Evolutionary conservation across 2,888 invertebrate genomes (phyloP), one percentile per base, ranked within the genome.

Genomic region (Perizoma flavofasciatum): DNA sequence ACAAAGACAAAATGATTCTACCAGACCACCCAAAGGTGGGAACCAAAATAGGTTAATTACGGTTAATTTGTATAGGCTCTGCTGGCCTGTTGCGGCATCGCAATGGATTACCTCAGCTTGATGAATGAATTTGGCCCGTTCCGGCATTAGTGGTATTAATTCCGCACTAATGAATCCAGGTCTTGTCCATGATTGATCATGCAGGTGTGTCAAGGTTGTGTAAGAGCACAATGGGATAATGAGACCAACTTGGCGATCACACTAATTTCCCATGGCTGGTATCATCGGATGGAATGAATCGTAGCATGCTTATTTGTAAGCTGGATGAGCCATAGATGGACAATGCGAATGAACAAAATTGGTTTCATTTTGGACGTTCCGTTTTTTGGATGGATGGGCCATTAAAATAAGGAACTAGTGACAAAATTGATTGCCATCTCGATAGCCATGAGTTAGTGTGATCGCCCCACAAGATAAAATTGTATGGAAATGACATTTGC

Each of bases 141-240:
- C 48, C 39, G 61, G 63, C 66, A 61, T 67, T 68, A 69, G 69
- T 66, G 62, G 68, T 72, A 77, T 78, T 75, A 79, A 77, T 75
- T 74, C 71, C 45, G 35, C 56, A 69, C 73, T 79, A 80, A 80
- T 79, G 78, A 79, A 76, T 65, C 69, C 63, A 69, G 70, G 72
- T 69, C 68, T 74, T 72, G 44, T 33, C 57, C 67, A 59, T 66
- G 68, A 68, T 63, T 66, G 68, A 68, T 68, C 52, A 54, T 39
- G 39, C 66, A 66, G 66, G 68, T 68, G 47, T 59, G 55, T 59
- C 52, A 57, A 37, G 35, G 41, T 52, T 47, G 45, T 9, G 11
- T 22, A 43, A n/a, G 51, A 41, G 32, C 46, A 52, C 48, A 57
- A 35, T 35, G n/a, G 46, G 48, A 10, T 48, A n/a, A 51, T 47